Evolutionary conservation across 2,113 vertebrate species (phyloP).

Genomic region (Alethe castanea): DNA sequence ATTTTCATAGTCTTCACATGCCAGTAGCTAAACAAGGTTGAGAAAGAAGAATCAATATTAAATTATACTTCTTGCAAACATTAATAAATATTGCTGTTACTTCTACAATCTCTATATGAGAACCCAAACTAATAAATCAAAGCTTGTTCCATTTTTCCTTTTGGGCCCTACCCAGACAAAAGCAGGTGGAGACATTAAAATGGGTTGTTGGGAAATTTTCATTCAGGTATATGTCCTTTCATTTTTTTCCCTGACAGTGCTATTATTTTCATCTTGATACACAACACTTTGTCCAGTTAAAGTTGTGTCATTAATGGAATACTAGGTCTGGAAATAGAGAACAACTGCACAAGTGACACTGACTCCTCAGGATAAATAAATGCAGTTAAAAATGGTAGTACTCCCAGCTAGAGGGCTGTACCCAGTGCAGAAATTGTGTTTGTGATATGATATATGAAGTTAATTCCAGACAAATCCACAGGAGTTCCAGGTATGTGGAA

Average conservation of each 20-base stretch:
- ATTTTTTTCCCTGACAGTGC: neutral
- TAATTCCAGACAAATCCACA: neutral
- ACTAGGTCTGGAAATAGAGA: neutral
- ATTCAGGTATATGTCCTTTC: neutral
- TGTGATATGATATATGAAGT: neutral
- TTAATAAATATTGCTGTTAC: slow-evolving; percentile 35
- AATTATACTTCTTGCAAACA: slow-evolving; percentile 26
- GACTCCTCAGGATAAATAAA: neutral
- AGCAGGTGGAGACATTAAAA: neutral
- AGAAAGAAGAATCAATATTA: slow-evolving; percentile 43
- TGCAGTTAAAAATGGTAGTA: neutral
- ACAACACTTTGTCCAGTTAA: neutral
- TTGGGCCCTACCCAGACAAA: neutral
- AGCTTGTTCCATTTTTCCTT: neutral
- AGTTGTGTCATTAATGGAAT: neutral
- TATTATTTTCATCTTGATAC: neutral
- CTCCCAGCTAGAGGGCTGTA: neutral
- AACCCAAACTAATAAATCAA: slow-evolving; percentile 17
- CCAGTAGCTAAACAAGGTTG: slow-evolving; percentile 3
- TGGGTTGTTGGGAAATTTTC: neutral
- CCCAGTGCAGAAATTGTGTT: neutral
- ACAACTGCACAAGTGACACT: neutral
- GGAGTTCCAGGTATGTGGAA: neutral
- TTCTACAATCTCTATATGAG: neutral
- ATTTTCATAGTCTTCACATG: neutral